A percentile compares a stretch with the other conserved stretches of the same genome.
phyloP scores from a whole-genome alignment of 2,888 invertebrate genomes.

The Melinaea marsaeus region DNA sequence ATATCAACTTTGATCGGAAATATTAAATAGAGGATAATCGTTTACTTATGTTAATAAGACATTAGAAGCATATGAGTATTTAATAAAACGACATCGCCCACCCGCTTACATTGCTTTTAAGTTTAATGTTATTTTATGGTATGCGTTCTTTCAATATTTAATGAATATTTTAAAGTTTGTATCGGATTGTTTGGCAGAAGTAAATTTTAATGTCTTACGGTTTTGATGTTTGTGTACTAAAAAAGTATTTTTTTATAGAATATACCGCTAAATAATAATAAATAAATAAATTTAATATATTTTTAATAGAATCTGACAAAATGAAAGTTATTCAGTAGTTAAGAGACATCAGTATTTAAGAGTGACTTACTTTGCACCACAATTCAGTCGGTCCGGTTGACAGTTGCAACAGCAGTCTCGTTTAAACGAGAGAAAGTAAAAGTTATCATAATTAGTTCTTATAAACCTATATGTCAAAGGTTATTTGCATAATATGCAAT shows the following conservation, averaged over 20 bases:
- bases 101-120: neutral
- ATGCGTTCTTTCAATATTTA: neutral
- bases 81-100: neutral
- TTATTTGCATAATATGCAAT: conserved; percentile 28
- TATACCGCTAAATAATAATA: too few relatives aligned
- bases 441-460: conserved; percentile 4
- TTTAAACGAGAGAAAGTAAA: conserved; percentile 6
- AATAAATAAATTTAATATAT: too few relatives aligned
- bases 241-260: neutral
- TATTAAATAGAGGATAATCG: neutral
- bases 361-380: too few relatives aligned
- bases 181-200: too few relatives aligned
- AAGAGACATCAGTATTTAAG: too few relatives aligned
- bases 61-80: neutral
- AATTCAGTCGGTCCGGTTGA: too few relatives aligned
- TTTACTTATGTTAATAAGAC: conserved; percentile 1
- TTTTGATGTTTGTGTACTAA: neutral
- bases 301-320: neutral
- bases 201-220: too few relatives aligned
- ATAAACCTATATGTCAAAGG: conserved; percentile 37
- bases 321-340: too few relatives aligned
- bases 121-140: neutral
- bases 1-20: neutral
- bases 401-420: neutral
- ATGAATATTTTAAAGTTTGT: neutral